These are phyloP conservation scores for Gastrophysa polygoni DNA, from an alignment of 2,888 invertebrate species.

Conservation along the genomic window DNA sequence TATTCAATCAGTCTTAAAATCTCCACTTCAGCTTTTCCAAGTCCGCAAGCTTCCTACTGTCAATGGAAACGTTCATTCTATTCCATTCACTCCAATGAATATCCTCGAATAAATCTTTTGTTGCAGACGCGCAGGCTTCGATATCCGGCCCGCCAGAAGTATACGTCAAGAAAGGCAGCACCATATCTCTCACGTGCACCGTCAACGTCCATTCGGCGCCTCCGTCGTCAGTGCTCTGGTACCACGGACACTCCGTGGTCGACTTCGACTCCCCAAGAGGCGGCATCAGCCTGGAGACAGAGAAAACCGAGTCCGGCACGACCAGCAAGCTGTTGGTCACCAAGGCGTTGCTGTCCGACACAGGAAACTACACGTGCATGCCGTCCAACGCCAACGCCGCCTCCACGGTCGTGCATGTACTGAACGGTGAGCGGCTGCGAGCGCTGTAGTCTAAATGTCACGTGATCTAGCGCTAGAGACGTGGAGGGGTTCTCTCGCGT, in stretches of 20 bases:
- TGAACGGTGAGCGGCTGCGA: slow-evolving; percentile 71
- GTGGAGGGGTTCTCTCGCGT: too few species aligned
- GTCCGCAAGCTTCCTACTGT: too few species aligned
- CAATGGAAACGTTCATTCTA: too few species aligned
- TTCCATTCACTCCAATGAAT: too few species aligned
- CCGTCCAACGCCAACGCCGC: slow-evolving; percentile 84
- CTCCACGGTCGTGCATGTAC: slow-evolving; percentile 82
- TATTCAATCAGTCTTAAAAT: too few species aligned
- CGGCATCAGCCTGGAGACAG: slow-evolving; percentile 86
- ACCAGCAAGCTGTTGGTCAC: slow-evolving; percentile 84
- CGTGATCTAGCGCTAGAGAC: too few species aligned
- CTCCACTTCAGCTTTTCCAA: too few species aligned
- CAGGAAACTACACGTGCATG: slow-evolving; percentile 90
- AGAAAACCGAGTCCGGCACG: slow-evolving; percentile 81
- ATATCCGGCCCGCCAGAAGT: slow-evolving; percentile 86
- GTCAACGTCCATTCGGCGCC: slow-evolving; percentile 86
- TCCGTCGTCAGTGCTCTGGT: slow-evolving; percentile 82
- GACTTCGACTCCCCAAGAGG: slow-evolving; percentile 84
- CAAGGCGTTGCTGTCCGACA: slow-evolving; percentile 81
- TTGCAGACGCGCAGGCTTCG: slow-evolving; percentile 83
- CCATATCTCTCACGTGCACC: slow-evolving; percentile 86
- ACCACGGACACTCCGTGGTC: slow-evolving; percentile 80
- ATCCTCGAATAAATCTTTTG: slow-evolving; percentile 8
- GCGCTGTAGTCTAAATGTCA: too few species aligned
- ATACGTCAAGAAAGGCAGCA: slow-evolving; percentile 89